These are phyloP conservation scores for Eupithecia dodoneata DNA, from an alignment of 2,888 invertebrate species.

Conservation along the genomic window DNA sequence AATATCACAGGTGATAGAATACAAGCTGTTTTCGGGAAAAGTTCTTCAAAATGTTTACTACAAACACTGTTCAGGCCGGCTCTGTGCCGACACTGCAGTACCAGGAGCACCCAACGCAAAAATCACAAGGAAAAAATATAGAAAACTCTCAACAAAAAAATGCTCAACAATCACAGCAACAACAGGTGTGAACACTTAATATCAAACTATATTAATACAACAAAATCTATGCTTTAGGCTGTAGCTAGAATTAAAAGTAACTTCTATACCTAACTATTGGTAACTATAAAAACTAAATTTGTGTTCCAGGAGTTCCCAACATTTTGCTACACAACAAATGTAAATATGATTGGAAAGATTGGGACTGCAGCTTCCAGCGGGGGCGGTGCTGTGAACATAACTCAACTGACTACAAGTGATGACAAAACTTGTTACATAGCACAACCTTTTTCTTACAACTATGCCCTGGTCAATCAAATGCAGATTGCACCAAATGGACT, in stretches of 20 bases:
- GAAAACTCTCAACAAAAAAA: constrained; percentile 86
- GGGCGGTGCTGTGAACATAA: constrained; percentile 86
- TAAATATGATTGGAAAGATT: constrained; percentile 88
- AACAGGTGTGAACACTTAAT: constrained; percentile 48
- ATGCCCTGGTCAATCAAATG: constrained; percentile 94
- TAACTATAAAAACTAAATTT: background rate
- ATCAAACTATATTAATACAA: background rate
- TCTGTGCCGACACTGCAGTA: constrained; percentile 87
- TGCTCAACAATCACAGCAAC: constrained; percentile 63
- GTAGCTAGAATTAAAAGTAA: background rate
- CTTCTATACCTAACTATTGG: background rate
- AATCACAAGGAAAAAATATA: constrained; percentile 85
- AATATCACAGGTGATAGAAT: constrained; percentile 48
- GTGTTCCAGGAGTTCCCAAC: constrained; percentile 85
- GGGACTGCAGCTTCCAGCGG: constrained; percentile 73
- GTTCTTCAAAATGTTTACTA: constrained; percentile 80
- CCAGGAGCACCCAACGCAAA: constrained; percentile 86
- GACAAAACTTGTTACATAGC: constrained; percentile 90
- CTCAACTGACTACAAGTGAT: constrained; percentile 85
- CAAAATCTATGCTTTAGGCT: background rate
- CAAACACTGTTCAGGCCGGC: constrained; percentile 85
- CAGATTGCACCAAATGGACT: constrained; percentile 88
- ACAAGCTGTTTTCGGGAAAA: constrained; percentile 46
- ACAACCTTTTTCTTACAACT: constrained; percentile 91
- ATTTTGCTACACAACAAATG: constrained; percentile 88